These are phyloP conservation scores for Lagopus muta DNA, from an alignment of 2,113 vertebrate genomes.

Conservation along the genomic window DNA sequence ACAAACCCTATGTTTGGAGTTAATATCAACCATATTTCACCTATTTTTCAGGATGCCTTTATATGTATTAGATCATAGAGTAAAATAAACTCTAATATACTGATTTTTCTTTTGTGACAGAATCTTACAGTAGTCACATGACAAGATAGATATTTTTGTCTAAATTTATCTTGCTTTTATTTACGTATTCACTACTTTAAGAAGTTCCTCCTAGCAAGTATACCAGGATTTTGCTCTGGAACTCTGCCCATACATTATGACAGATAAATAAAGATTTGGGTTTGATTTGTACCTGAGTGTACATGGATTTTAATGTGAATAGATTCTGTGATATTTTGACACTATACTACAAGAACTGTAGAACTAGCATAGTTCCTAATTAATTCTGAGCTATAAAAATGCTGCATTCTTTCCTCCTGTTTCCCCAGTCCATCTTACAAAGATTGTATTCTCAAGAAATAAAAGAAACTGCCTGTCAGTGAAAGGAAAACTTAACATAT, in stretches of 20 bases:
- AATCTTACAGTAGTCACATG: background rate
- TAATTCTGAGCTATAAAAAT: background rate
- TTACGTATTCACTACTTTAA: background rate
- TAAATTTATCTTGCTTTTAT: background rate
- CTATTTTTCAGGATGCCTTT: background rate
- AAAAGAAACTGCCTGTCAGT: background rate
- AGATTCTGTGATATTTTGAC: background rate
- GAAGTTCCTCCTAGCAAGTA: background rate
- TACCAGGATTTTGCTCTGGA: background rate
- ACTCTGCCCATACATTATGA: background rate
- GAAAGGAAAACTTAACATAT: background rate
- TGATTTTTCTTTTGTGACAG: background rate
- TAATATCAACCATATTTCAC: background rate
- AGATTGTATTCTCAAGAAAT: background rate
- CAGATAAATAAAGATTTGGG: background rate
- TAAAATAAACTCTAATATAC: background rate
- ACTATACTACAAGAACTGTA: background rate
- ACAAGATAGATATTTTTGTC: background rate
- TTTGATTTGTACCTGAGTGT: background rate
- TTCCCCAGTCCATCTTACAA: accelerated
- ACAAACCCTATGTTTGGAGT: background rate
- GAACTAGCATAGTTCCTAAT: background rate
- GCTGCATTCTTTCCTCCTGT: background rate
- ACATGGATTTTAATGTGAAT: background rate
- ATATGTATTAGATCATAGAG: background rate